Percentiles rank a stretch among this genome's conserved stretches.
These are phyloP conservation scores for Rhineura floridana DNA, from an alignment of 2,113 vertebrate genomes.

Conservation along the genomic window DNA sequence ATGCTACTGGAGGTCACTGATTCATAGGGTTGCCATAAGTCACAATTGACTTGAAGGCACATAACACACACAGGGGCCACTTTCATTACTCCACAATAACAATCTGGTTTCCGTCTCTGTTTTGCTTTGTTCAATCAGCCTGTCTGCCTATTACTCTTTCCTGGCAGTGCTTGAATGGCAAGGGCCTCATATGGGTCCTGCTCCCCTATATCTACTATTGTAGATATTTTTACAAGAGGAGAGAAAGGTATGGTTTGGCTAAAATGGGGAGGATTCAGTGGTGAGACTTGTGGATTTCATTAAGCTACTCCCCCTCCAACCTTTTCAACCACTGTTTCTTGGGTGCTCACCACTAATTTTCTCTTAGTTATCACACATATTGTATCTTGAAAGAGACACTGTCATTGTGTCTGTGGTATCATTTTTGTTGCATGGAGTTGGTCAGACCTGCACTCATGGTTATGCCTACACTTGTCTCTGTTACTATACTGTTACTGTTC, in stretches of 20 bases:
- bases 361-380: background rate
- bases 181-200: too few relatives aligned
- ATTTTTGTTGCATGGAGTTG: background rate
- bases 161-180: background rate
- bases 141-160: background rate
- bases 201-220: background rate
- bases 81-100: background rate
- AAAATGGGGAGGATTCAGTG: background rate
- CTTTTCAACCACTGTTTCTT: background rate
- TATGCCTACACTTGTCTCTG: background rate
- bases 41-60: too few relatives aligned
- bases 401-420: background rate
- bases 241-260: background rate
- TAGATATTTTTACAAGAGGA: background rate
- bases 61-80: too few relatives aligned
- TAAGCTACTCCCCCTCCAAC: background rate
- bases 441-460: background rate
- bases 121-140: background rate
- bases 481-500: constrained; percentile 21
- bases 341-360: background rate
- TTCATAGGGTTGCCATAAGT: too few relatives aligned
- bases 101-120: background rate
- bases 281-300: background rate
- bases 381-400: background rate
- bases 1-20: too few relatives aligned